Conservation (phyloP, 2,888 invertebrate genomes). For the Blastobasis adustella region DNA sequence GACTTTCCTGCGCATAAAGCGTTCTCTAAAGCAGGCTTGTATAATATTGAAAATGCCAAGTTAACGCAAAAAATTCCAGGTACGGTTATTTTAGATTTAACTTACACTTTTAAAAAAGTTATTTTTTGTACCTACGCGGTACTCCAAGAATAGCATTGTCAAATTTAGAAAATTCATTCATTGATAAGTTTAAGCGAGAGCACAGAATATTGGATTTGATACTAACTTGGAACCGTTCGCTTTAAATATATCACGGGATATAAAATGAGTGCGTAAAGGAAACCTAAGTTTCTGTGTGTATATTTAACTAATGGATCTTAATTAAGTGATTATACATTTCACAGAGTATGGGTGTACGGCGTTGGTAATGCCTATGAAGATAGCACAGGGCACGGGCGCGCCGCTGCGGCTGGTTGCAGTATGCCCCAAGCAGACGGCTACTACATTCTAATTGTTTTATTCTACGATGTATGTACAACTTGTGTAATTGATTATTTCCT, state of each 20-base stretch:
- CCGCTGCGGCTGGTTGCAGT: constrained; percentile 76
- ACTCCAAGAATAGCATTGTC: too few species aligned
- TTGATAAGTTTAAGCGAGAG: too few species aligned
- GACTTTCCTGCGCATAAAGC: constrained; percentile 39
- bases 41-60: constrained; percentile 79
- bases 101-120: too few species aligned
- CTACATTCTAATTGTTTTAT: neutral
- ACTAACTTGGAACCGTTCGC: too few species aligned
- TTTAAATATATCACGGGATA: too few species aligned
- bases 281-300: too few species aligned
- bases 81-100: constrained; percentile 20
- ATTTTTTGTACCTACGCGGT: too few species aligned
- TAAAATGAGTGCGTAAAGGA: too few species aligned
- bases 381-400: constrained; percentile 77
- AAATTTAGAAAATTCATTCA: too few species aligned
- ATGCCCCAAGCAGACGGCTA: constrained; percentile 38
- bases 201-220: too few species aligned
- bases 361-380: constrained; percentile 78
- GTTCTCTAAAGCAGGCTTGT: constrained; percentile 60
- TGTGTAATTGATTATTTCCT: too few species aligned
- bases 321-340: constrained; percentile 21
- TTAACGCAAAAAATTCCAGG: constrained; percentile 55
- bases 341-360: constrained; percentile 68
- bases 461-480: too few species aligned
- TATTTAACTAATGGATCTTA: neutral